phyloP scores from a whole-genome alignment of 2,888 invertebrate species.

The Schizotus pectinicornis region DNA sequence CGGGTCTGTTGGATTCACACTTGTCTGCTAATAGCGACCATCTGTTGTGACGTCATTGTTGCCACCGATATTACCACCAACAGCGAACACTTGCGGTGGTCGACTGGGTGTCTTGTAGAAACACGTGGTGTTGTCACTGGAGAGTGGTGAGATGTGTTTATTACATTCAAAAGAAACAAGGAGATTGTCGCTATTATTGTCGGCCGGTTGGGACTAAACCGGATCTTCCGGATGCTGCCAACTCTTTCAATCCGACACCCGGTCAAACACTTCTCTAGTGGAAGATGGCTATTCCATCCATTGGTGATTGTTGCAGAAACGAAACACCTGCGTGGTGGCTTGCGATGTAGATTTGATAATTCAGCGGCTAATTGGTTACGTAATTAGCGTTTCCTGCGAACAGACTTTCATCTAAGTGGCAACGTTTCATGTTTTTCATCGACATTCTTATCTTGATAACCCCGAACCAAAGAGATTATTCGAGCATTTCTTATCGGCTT shows the following conservation, averaged over 20 bases:
- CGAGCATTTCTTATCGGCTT: too few relatives aligned
- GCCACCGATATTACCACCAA: slow-evolving; percentile 16
- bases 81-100: slow-evolving; percentile 38
- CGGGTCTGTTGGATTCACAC: slow-evolving; percentile 31
- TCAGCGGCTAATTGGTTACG: background rate
- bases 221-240: background rate
- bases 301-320: too few relatives aligned
- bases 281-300: too few relatives aligned
- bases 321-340: too few relatives aligned
- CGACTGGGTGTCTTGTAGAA: slow-evolving; percentile 3
- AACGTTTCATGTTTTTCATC: too few relatives aligned
- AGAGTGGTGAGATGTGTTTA: background rate
- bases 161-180: background rate
- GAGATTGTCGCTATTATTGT: too few relatives aligned
- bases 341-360: too few relatives aligned
- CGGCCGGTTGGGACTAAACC: background rate
- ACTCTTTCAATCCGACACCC: background rate
- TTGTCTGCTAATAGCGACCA: slow-evolving; percentile 37
- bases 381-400: too few relatives aligned
- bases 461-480: too few relatives aligned
- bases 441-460: too few relatives aligned
- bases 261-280: too few relatives aligned
- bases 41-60: slow-evolving; percentile 30
- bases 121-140: background rate
- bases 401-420: too few relatives aligned